Conservation (phyloP, 2,113 vertebrate species). For the Hylia prasina region DNA sequence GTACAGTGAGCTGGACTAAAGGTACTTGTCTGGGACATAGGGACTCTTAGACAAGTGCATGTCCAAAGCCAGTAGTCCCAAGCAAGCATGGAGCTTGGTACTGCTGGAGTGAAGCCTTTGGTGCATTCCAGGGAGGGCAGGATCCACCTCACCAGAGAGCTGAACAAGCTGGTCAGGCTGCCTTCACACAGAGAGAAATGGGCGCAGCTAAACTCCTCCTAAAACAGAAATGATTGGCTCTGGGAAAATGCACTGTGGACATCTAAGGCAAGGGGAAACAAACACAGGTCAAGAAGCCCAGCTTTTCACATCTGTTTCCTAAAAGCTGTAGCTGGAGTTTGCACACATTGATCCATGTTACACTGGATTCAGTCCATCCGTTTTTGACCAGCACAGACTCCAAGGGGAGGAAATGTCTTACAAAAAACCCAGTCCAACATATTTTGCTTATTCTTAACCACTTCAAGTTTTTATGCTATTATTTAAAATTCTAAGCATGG, state of each 20-base stretch:
- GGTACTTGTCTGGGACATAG: rapidly evolving
- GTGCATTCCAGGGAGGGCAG: neutral
- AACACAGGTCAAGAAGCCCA: neutral
- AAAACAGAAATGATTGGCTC: neutral
- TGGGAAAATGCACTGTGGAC: neutral
- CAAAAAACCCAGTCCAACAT: neutral
- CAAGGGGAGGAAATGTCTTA: neutral
- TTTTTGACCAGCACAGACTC: neutral
- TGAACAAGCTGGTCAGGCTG: neutral
- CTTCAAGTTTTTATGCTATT: neutral
- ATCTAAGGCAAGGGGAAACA: neutral
- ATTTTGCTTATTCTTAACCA: neutral
- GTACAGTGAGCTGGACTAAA: neutral
- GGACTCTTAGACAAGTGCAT: neutral
- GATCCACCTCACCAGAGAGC: neutral
- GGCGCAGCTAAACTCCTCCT: neutral
- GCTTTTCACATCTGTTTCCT: neutral
- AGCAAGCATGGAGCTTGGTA: neutral
- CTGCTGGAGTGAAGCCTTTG: neutral
- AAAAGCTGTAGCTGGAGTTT: neutral
- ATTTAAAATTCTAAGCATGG: neutral
- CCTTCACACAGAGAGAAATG: neutral
- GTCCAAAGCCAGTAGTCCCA: neutral
- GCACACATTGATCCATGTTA: neutral
- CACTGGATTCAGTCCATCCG: rapidly evolving